Base-by-base conservation (phyloP, 2,113 vertebrate species). In the Odocoileus virginianus region DNA sequence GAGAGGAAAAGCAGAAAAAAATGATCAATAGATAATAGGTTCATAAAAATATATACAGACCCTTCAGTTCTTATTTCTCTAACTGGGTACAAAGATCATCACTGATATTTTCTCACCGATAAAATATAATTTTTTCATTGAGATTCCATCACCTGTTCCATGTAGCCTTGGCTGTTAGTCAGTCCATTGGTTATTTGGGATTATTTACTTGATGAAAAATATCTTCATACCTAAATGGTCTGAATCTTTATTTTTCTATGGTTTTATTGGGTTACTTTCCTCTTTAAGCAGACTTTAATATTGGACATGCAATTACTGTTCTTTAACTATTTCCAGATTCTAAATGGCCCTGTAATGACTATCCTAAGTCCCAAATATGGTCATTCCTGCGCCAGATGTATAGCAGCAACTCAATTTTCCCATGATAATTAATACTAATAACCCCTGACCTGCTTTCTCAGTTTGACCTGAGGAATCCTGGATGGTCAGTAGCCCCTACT, bases 161-260 rank as follows among this genome's bases (percentile, higher is more conserved):
- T 30, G 17, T 74, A 82, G 40, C 33, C 27, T 23, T 50, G 47
- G 36, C 33, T 58, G 45, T 74, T 43, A 61, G 45, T 40, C 74
- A 87, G 30, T 33, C 55, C 45, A 36, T 28, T 85, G 17, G 25
- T n/a, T n/a, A 43, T 33, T 71, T 61, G 33, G 47, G 52, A 30
- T 45, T 79, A 82, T 96, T 95, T 82, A 15, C 54, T n/a, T 87
- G 81, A 47, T 57, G 57, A 50, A 60, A 97, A 92, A 86, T 79
- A 45, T 30, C 64, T 89, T 96, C 40, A 16, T 14, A 74, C 3
- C 10, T 81, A 45, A 92, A 74, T 67, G 85, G 15, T 30, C 60
- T 61, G 45, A 94, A 55, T 50, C 36, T n/a, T 95, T 92, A 27
- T 33, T 57, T 52, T 74, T 52, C 47, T 11, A 12, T 89, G 64